These are phyloP conservation scores for Oligia fasciuncula DNA, from an alignment of 2,888 invertebrate genomes.

Conservation along the genomic window DNA sequence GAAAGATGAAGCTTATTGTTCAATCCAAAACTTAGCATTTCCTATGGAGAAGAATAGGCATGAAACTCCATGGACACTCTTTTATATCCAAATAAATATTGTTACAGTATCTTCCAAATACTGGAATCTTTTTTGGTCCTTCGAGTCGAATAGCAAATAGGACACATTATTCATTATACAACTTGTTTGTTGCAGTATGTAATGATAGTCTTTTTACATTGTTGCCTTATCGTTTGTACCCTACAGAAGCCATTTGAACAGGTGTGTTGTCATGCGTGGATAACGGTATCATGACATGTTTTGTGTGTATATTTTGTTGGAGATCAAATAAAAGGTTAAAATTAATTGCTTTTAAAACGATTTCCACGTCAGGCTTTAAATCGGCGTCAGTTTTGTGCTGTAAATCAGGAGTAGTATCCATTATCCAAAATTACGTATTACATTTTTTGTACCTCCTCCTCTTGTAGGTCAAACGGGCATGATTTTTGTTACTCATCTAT, in stretches of 20 bases:
- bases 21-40: not conserved
- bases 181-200: not conserved
- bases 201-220: not conserved
- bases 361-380: not conserved
- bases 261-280: constrained; percentile 22
- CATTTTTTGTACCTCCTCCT: not conserved
- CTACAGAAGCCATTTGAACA: constrained; percentile 17
- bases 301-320: not conserved
- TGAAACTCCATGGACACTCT: not conserved
- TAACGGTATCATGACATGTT: constrained; percentile 7
- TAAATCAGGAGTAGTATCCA: not conserved
- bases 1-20: not conserved
- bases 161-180: no score
- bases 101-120: not conserved
- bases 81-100: not conserved
- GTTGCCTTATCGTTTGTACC: not conserved
- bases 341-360: not conserved
- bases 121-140: not conserved
- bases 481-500: no score
- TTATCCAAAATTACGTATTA: not conserved
- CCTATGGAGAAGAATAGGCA: not conserved
- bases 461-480: not conserved
- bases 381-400: not conserved
- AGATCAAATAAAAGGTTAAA: not conserved
- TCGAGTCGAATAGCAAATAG: not conserved